phyloP scores from a whole-genome alignment of 2,888 invertebrate species.

The Cataglyphis albicans region DNA sequence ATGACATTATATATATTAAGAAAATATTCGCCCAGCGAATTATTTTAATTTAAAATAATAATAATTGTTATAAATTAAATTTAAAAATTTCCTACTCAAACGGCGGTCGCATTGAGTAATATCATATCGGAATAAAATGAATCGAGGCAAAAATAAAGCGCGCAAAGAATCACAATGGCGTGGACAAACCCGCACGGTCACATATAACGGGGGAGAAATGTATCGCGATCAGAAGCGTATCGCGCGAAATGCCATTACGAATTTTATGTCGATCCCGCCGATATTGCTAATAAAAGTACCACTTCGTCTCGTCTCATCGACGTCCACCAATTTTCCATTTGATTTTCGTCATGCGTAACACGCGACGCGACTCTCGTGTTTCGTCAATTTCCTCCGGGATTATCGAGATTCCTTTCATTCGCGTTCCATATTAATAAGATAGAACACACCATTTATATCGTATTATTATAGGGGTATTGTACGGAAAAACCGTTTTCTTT shows the following conservation, averaged over 20 bases:
- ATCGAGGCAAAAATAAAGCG: slow-evolving; percentile 58
- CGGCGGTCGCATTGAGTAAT: slow-evolving; percentile 39
- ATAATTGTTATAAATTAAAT: too few species aligned
- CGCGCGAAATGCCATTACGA: slow-evolving; percentile 69
- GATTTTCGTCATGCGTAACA: slow-evolving; percentile 58
- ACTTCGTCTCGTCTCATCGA: slow-evolving; percentile 24
- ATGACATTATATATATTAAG: neutral
- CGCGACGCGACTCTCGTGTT: slow-evolving; percentile 26
- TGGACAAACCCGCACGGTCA: slow-evolving; percentile 4
- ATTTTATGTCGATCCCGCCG: slow-evolving; percentile 75
- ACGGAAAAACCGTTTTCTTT: neutral
- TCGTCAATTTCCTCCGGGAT: slow-evolving; percentile 16
- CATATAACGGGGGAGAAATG: slow-evolving; percentile 38
- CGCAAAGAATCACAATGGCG: slow-evolving; percentile 4
- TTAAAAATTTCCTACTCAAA: neutral
- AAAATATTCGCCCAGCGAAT: neutral
- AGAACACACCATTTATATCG: neutral
- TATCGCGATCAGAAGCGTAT: slow-evolving; percentile 53
- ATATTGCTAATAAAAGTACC: slow-evolving; percentile 78
- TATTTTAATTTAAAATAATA: slow-evolving; percentile 1
- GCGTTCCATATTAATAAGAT: neutral
- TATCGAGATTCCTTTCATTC: slow-evolving; percentile 31
- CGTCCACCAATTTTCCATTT: slow-evolving; percentile 57
- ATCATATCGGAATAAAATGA: slow-evolving; percentile 60
- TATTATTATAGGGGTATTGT: neutral